Base-by-base conservation (phyloP, 2,888 invertebrate species). In the Synanthedon formicaeformis region DNA sequence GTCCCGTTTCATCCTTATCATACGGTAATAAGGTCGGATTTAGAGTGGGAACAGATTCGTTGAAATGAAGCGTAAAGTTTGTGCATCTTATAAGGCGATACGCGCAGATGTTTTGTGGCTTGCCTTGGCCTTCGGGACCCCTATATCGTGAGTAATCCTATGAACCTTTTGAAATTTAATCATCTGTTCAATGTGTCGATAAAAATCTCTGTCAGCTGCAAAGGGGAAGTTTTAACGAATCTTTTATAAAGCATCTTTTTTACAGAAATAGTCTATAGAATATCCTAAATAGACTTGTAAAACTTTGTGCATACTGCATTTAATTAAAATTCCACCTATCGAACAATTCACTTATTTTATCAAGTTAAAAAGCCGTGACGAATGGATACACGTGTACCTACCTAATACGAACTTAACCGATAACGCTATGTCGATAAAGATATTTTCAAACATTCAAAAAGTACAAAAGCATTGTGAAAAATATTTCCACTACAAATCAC, bases 101-200 rank as follows among this genome's bases (percentile, higher is more conserved):
- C 61, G 60, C 69, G 71, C 83, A 82, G 74, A 80, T 80, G 82
- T 78, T 58, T 60, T 60, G 62, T 57, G 27, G 75, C 60, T 73
- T 54, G 62, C 82, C 83, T 77, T 75, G 75, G 74, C 81, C 81
- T 76, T 79, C 71, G 54, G 54, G 54, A 56, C 61, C 66, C 63
- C 66, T 55, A 53, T 53, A 50, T 54, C 53, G 51, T 40, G 50
- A 40, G 51, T 55, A 54, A 57, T 16, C 49, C 49, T 49, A 18
- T 49, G 34, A 23, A 49, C 49, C 49, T 49, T 16, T 23, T 16
- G 23, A 12, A 49, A 18, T 49, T 18, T 11, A 16, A 14, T 49
- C 16, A 49, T 49, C 49, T n/a, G 13, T 45, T 45, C 14, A 45
- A 34, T 10, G 34, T 34, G 10, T 34, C 34, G 2, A 34, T 34